phyloP scores from a whole-genome alignment of 1,140 invertebrate genomes.

The Bombus sibiricus region DNA sequence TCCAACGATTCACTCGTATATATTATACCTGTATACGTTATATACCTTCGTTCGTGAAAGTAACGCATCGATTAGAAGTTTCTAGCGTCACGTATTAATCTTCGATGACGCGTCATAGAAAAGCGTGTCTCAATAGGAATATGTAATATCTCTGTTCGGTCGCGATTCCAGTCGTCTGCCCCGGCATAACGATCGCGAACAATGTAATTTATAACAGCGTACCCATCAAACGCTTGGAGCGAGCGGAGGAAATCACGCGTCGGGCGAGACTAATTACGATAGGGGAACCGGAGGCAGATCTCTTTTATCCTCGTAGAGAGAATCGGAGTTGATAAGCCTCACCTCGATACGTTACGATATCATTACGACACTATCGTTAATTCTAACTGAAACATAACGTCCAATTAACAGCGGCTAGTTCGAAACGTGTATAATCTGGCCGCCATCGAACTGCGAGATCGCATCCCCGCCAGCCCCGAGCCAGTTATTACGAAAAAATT shows the following conservation, averaged over 20 bases:
- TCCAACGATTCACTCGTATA: too few species aligned
- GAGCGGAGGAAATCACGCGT: too few species aligned
- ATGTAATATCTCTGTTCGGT: neutral
- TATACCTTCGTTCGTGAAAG: neutral
- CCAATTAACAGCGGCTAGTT: conserved; percentile 26
- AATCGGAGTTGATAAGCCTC: neutral
- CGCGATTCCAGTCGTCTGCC: neutral
- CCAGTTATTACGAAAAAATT: conserved; percentile 44
- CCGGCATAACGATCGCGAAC: neutral
- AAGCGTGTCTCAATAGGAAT: neutral
- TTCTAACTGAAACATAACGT: neutral
- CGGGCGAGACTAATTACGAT: neutral
- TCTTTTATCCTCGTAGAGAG: neutral
- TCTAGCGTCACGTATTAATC: neutral
- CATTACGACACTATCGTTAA: conserved; percentile 20
- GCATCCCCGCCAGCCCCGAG: neutral
- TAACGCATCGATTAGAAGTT: neutral
- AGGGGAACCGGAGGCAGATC: neutral
- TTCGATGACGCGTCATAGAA: neutral
- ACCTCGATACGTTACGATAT: neutral
- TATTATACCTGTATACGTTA: too few species aligned
- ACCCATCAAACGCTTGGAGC: neutral
- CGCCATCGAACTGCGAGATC: neutral
- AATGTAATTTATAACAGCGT: neutral
- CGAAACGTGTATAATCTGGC: neutral